Evolutionary conservation across 2,113 vertebrate genomes (phyloP), one percentile per base, ranked within the genome.

Genomic region (Microcebus jonahi): DNA sequence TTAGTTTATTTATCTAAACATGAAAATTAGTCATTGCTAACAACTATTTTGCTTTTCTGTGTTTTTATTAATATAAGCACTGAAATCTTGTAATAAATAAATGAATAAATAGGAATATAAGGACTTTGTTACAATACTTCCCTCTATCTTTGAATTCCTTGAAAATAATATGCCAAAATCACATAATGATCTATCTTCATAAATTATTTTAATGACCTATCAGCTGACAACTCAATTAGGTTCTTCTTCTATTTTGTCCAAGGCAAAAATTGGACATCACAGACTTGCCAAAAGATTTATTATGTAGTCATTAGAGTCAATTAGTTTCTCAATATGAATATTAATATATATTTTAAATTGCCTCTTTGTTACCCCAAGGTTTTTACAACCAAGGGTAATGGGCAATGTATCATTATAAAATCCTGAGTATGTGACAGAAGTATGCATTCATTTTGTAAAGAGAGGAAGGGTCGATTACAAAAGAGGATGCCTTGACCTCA

Each of bases 161-260:
- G 27, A n/a, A 88, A 67, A 70, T 68, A 94, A 71, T 90, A 80
- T 57, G 70, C 59, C 59, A 86, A 57, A 93, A 53, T 55, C 67
- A 59, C 53, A 93, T 65, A 76, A 70, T 81, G 34, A 93, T 92
- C 3, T n/a, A 79, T 68, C 48, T 93, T 93, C 34, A 80, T 85
- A 75, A 93, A 88, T 91, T 87, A 93, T 73, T 87, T 95, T 91
- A 93, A 93, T 95, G 31, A 73, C 27, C 9, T 93, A 73, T 90
- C 68, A 91, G 42, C 27, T 93, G 84, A 84, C 25, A 83, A 87
- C 31, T 87, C 45, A 90, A 59, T 67, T 90, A 27, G 1, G 31
- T 71, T 36, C 25, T 94, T 59, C n/a, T 93, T 87, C 12, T 71
- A 55, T 79, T 79, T 65, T 71, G 63, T 88, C 21, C 36, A 91